These are phyloP conservation scores for Pachydiplax longipennis DNA, from an alignment of 2,888 invertebrate species.

Conservation along the genomic window DNA sequence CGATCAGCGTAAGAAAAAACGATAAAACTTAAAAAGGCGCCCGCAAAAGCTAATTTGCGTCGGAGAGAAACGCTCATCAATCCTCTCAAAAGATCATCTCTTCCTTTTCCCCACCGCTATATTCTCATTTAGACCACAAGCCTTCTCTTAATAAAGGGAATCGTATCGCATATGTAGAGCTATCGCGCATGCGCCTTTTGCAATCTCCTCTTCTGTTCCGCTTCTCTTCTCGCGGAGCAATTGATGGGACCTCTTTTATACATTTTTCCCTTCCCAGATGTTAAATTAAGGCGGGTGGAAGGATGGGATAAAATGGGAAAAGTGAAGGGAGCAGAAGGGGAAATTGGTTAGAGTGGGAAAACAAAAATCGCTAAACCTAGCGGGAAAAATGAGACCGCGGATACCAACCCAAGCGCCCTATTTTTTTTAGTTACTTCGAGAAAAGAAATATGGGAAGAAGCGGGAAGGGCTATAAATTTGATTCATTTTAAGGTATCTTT, in stretches of 20 bases:
- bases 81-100: neutral
- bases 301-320: neutral
- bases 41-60: too few relatives aligned
- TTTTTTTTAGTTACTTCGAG: neutral
- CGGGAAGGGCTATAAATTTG: neutral
- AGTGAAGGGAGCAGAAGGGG: neutral
- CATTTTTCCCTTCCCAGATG: neutral
- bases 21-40: too few relatives aligned
- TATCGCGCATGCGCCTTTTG: neutral
- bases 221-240: neutral
- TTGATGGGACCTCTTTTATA: neutral
- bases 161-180: neutral
- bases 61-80: too few relatives aligned
- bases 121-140: neutral
- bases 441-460: neutral
- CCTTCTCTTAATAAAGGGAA: neutral
- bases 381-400: neutral
- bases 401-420: neutral
- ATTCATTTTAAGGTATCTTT: neutral
- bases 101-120: neutral
- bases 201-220: neutral
- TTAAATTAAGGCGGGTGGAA: neutral
- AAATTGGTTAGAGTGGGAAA: neutral
- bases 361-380: neutral
- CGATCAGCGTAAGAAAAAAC: too few relatives aligned